phyloP scores from a whole-genome alignment of 2,113 vertebrate genomes.

The Toxotes jaculatrix region DNA sequence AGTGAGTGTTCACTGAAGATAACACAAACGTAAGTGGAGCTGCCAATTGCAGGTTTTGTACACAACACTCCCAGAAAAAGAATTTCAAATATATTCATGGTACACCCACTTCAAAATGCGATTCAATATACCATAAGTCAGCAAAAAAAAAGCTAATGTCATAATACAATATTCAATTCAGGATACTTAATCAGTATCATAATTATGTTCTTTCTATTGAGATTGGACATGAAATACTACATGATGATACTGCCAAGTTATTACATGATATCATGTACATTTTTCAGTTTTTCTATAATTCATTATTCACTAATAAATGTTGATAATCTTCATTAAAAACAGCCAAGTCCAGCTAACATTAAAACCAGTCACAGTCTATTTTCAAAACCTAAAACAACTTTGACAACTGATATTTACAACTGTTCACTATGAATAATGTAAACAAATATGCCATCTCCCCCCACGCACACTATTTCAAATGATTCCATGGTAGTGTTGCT shows the following conservation, averaged over 20 bases:
- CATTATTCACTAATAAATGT: constrained; percentile 62
- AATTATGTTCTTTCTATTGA: constrained; percentile 25
- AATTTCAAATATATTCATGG: constrained; percentile 22
- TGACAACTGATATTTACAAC: constrained; percentile 60
- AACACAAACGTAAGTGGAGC: constrained; percentile 11
- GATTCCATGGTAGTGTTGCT: constrained; percentile 42
- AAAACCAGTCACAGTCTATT: constrained; percentile 60
- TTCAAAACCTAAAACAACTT: constrained; percentile 46
- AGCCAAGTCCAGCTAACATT: constrained; percentile 55
- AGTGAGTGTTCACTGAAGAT: not conserved
- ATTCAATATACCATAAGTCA: not conserved
- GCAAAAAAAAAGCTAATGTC: constrained; percentile 9
- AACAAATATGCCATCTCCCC: constrained; percentile 1
- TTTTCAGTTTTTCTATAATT: constrained; percentile 45
- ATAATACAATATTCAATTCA: constrained; percentile 40
- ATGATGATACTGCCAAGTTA: constrained; percentile 29
- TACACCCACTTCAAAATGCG: constrained; percentile 17
- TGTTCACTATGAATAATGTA: constrained; percentile 35
- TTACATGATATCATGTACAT: constrained; percentile 55
- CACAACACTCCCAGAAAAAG: not conserved
- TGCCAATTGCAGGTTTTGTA: constrained; percentile 19
- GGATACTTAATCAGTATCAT: constrained; percentile 6
- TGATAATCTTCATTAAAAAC: constrained; percentile 61
- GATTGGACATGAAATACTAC: constrained; percentile 39
- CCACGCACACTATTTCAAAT: not conserved